These are phyloP conservation scores for Lordiphosa mommai DNA, from an alignment of 1,140 invertebrate genomes.

Conservation along the genomic window DNA sequence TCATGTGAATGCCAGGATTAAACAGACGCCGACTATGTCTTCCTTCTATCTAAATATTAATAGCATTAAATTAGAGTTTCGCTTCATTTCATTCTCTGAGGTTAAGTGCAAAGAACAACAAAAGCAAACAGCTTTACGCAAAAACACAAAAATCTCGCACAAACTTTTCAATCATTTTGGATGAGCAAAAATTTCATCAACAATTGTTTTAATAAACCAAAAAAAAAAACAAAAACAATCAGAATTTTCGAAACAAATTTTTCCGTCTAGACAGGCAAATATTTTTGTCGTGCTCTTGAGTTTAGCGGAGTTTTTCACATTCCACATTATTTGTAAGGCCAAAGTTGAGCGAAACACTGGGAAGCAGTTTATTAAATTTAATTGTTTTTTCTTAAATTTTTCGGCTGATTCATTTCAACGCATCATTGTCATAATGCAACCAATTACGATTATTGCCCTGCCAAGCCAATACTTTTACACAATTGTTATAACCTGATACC, in stretches of 20 bases:
- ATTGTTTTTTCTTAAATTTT: not conserved
- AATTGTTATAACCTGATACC: not conserved
- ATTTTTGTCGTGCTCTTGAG: slow-evolving; percentile 38
- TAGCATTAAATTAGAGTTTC: not conserved
- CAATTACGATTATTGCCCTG: no score
- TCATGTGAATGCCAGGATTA: no score
- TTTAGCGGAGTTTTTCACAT: slow-evolving; percentile 22
- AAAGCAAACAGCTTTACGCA: not conserved
- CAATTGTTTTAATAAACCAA: slow-evolving; percentile 43
- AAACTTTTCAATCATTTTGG: slow-evolving; percentile 11
- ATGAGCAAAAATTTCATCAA: slow-evolving; percentile 8
- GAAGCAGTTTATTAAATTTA: no score
- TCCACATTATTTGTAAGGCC: slow-evolving; percentile 30
- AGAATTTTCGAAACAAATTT: slow-evolving; percentile 30
- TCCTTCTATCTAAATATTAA: no score
- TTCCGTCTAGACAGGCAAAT: slow-evolving; percentile 38
- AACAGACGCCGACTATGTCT: no score
- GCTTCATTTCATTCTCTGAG: not conserved
- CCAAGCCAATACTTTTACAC: not conserved
- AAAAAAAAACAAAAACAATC: not conserved
- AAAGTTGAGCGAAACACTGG: slow-evolving; percentile 18
- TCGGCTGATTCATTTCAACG: no score
- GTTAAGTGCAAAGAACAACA: slow-evolving; percentile 28
- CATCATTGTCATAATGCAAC: no score
- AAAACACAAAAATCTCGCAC: not conserved